Base-by-base conservation (phyloP, 1,140 invertebrate genomes). In the Thalassaphorura encarpata region DNA sequence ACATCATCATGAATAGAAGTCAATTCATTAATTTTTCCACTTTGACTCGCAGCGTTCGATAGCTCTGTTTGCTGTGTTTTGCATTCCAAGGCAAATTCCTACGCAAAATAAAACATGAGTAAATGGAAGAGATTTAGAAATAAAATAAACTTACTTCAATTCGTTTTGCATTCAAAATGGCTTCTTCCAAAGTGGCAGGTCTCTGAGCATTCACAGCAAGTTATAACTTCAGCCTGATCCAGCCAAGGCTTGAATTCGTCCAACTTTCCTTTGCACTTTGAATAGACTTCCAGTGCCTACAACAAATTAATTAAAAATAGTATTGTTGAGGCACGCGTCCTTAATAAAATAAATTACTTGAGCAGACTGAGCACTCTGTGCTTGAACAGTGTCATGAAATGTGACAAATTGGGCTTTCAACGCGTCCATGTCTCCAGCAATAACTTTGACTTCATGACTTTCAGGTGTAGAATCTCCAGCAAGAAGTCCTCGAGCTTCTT, bases 211-310 rank as follows among this genome's bases (percentile, higher is more conserved):
- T 81, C 58, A 54, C 58, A 21, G 47, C 67, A 28, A 85, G 74
- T 70, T 84, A 84, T 13, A n/a, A 82, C 73, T 75, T 94, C 89
- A 23, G 85, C 86, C 67, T 88, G 77, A 67, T 91, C 84, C 52
- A 95, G 78, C 83, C 89, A 92, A 2, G 89, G 89, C 69, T 85
- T 84, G 26, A 96, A 77, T 70, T 87, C 79, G 52, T 84, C 77
- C 26, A 87, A 74, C 60, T 80, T 78, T 39, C 78, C 75, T 72
- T 92, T 85, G 70, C 90, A 94, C 64, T 83, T 80, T 66, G 89
- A 81, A 87, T 87, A 94, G 43, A 57, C 61, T 21, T 59, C 52
- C 11, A 67, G 54, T 48, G 73, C 71, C 36, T 68, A 62, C 27
- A 56, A n/a, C n/a, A n/a, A n/a, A n/a, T n/a, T n/a, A n/a, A n/a